Base-by-base conservation (phyloP, 2,797 vertebrate genomes). In the Poecilia gillii region DNA sequence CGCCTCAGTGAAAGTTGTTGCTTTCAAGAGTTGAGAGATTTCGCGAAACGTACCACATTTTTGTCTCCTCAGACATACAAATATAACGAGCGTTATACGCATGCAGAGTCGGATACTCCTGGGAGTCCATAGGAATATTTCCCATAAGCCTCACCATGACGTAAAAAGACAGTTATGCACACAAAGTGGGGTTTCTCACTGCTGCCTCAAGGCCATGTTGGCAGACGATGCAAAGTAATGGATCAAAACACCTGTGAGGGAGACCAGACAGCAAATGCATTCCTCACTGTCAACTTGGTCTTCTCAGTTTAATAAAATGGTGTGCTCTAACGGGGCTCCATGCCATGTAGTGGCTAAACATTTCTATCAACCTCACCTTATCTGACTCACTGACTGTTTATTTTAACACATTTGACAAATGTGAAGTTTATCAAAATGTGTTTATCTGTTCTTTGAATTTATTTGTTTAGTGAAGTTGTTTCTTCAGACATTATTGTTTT, bases 131-230 rank as follows among this genome's bases (percentile, higher is more conserved):
- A 88, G 86, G 81, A 90, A 76, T 84, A 46, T 86, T 90, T 93
- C 92, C 90, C 92, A 92, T 92, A 90, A 90, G 85, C 78, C 78
- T 84, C 47, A 75, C 33, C 64, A 88, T 95, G 93, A 94, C 88
- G 90, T 93, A 90, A 93, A 84, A 85, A 85, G 85, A 88, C 82
- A 90, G 87, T 84, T 93, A 95, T 94, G 92, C 90, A 89, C 91
- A 87, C 88, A 89, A 83, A 91, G 86, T 88, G 85, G 84, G 81
- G 72, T 90, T 91, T 91, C 87, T 90, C 87, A 90, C 91, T 45
- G 31, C 86, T 84, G 85, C 89, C 90, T 86, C 59, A 76, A 81
- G 84, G 90, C 85, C 78, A 83, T 87, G 85, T 79, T 88, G 84
- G 81, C 88, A 88, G 78, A 80, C 86, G 89, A 83, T 87, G 86